Evolutionary conservation across 2,888 invertebrate species (phyloP), one percentile per base, ranked within the genome.

Genomic region (Zeuzera pyrina): DNA sequence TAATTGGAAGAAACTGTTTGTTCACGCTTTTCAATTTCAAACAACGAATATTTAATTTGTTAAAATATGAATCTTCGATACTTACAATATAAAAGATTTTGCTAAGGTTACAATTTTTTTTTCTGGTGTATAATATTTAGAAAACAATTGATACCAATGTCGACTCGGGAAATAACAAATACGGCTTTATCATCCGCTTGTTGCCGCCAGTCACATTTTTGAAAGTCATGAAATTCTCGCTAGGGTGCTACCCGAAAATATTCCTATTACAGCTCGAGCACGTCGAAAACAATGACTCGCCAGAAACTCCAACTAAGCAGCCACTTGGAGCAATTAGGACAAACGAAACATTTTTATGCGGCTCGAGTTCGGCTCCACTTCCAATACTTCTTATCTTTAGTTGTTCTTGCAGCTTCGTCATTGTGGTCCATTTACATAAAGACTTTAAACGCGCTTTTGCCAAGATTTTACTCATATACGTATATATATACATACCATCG

Each of bases 311-410:
- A 48, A 50, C 68, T 71, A 73, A 78, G 66, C 76, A 78, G 73
- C 74, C 76, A 81, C 79, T 83, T 71, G 57, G 51, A 70, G 68
- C 81, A 76, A 79, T 81, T 79, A 79, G 69, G 64, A 70, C 63
- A 77, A 81, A 81, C 81, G 78, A 81, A 79, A 76, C 77, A 78
- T 73, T 78, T 77, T 81, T 77, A 74, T 68, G 64, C 64, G 53
- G 49, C 56, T 41, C 50, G 50, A 52, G 55, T 60, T 50, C 39
- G 31, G 49, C 47, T 47, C 35, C 32, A 11, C 15, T 15, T 12
- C n/a, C n/a, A 26, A 26, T 13, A 30, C 30, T 34, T 5, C 23
- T 14, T 25, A 10, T 12, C 16, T 16, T 16, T 10, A 29, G 15
- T 29, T 29, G 42, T 44, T 47, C 52, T 49, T 51, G 39, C 39